These are phyloP conservation scores for Chaetophractus vellerosus DNA, from an alignment of 2,797 vertebrate genomes.

Conservation along the genomic window DNA sequence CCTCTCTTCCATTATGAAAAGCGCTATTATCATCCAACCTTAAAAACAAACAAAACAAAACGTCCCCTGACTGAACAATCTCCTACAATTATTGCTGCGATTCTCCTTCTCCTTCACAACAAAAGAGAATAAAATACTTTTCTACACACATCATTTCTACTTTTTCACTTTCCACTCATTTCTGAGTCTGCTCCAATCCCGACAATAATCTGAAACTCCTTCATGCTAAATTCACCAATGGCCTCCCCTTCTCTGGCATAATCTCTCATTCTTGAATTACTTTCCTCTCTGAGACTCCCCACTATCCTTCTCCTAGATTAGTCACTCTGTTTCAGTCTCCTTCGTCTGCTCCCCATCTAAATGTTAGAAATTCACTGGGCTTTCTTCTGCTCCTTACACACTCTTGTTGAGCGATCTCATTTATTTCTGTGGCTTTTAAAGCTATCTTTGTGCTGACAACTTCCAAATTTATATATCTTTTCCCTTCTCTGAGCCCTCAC, in stretches of 20 bases:
- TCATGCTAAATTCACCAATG: background rate
- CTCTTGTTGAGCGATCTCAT: slow-evolving; percentile 17
- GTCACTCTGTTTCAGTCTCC: background rate
- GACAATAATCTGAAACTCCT: background rate
- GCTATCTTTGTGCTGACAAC: background rate
- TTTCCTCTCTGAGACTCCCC: background rate
- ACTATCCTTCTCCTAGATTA: background rate
- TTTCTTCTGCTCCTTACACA: background rate
- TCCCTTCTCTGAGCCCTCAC: background rate
- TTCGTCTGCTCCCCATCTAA: background rate
- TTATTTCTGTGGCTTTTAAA: slow-evolving; percentile 40
- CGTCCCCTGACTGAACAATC: background rate
- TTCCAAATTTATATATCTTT: background rate
- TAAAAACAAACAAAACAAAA: slow-evolving; percentile 19
- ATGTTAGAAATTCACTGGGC: background rate
- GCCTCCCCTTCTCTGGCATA: background rate
- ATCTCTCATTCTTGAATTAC: background rate
- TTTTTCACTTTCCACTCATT: slow-evolving; percentile 15
- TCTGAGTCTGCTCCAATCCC: background rate
- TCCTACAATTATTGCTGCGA: background rate
- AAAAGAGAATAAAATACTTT: slow-evolving; percentile 5
- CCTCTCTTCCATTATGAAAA: too few relatives aligned
- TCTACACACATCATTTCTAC: background rate
- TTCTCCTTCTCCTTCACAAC: background rate
- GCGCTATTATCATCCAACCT: background rate